Evolutionary conservation across 2,113 vertebrate species (phyloP), one percentile per base, ranked within the genome.

Genomic region (Hiodon alosoides): DNA sequence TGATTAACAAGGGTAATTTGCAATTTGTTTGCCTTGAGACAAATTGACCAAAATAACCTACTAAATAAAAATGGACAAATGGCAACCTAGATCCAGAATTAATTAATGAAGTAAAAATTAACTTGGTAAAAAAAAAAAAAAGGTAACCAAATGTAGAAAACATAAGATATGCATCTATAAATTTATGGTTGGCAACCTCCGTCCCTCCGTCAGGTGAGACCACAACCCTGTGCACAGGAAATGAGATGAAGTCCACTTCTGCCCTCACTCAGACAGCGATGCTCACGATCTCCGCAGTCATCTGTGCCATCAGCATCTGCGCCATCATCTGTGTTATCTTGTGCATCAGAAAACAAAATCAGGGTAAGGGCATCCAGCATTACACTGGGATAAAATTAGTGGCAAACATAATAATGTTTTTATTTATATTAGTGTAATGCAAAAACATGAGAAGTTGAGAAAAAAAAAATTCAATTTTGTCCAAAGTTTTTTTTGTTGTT

Each of bases 251-350:
- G 4, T 70, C 54, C 51, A 16, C 50, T 61, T 8, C 50, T 31
- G 10, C 4, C 47, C 57, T 76, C 4, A 17, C 0, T 7, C 2
- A n/a, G 3, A 14, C n/a, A 64, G 14, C 60, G 2, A n/a, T 48
- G 9, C 14, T 79, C 58, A 58, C 52, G 1, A 47, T 65, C 46
- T 0, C 11, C 7, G 50, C 62, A 9, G 16, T 53, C 17, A 17
- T 66, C 53, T 9, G 51, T 14, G 7, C 70, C 14, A 7, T 83
- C 11, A 55, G 73, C 75, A 31, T 80, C 10, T 69, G 53, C 46
- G 51, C 75, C 54, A 46, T 71, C 57, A 54, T 71, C 52, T 52
- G 62, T 65, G 10, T 66, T 67, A 52, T 75, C 55, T 13, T 71
- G 48, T 60, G 10, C 62, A 17, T 80, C 58, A 55, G 11, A 61